phyloP scores from a whole-genome alignment of 2,797 vertebrate genomes.

The Tauraco hartlaubi region DNA sequence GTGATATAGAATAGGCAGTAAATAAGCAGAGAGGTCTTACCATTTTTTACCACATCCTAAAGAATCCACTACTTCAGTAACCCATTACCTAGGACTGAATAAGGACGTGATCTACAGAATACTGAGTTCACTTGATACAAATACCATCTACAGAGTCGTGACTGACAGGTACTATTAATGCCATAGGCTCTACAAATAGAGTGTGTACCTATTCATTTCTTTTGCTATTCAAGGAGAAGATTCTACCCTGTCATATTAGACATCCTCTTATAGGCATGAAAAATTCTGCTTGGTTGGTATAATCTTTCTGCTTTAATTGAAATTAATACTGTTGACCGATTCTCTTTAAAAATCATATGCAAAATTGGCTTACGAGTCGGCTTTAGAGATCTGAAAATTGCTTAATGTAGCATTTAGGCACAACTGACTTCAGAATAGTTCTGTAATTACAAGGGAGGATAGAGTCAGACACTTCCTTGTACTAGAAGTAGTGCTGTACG shows the following conservation, averaged over 20 bases:
- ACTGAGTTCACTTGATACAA: background rate
- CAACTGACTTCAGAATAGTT: slow-evolving; percentile 3
- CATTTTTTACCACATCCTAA: background rate
- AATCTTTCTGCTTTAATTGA: slow-evolving; percentile 22
- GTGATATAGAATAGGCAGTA: background rate
- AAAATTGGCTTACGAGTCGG: background rate
- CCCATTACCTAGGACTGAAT: background rate
- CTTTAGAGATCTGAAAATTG: slow-evolving; percentile 40
- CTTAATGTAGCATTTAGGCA: slow-evolving; percentile 27
- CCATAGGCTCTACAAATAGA: background rate
- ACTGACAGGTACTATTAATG: background rate
- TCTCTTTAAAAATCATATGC: background rate
- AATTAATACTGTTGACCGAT: slow-evolving; percentile 18
- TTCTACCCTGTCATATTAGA: background rate
- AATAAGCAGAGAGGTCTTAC: background rate
- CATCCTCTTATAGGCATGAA: background rate
- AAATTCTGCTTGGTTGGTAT: slow-evolving; percentile 5
- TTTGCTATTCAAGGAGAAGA: background rate
- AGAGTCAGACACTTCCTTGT: background rate
- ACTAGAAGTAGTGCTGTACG: background rate
- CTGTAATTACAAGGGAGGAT: slow-evolving; percentile 20
- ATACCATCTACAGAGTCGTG: background rate
- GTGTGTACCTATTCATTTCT: background rate
- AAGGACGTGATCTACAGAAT: background rate
- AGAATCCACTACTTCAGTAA: background rate